phyloP scores from a whole-genome alignment of 2,797 vertebrate species.

The Etheostoma perlongum region DNA sequence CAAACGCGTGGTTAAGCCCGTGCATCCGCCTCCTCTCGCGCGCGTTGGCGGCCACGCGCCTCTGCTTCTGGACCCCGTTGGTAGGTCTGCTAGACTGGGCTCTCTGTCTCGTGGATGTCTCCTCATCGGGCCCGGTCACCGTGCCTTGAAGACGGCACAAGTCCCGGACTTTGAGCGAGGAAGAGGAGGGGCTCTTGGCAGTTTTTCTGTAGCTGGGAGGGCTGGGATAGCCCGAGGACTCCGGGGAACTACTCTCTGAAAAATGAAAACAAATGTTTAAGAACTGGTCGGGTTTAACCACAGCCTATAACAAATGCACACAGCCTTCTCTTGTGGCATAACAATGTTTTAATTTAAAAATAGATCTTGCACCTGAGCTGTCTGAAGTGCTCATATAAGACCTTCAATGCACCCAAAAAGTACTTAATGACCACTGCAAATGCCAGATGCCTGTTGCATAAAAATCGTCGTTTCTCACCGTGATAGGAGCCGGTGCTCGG shows the following conservation, averaged over 20 bases:
- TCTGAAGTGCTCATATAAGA: neutral
- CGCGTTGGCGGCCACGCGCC: constrained; percentile 94
- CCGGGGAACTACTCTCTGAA: constrained; percentile 80
- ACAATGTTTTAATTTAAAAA: neutral
- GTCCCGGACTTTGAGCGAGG: constrained; percentile 82
- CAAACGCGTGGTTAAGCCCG: constrained; percentile 96
- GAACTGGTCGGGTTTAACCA: neutral
- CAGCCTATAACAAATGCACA: neutral
- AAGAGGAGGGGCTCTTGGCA: constrained; percentile 72
- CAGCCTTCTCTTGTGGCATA: rapidly evolving
- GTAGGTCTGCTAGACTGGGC: constrained; percentile 83
- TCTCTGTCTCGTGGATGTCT: constrained; percentile 78
- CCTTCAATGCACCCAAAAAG: neutral
- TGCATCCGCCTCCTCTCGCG: constrained; percentile 96
- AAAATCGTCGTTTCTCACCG: constrained; percentile 60
- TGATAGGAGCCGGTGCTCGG: constrained; percentile 79
- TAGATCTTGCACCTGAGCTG: neutral
- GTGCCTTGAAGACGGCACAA: constrained; percentile 82
- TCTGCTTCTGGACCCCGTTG: constrained; percentile 90
- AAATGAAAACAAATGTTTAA: constrained; percentile 7
- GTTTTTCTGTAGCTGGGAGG: constrained; percentile 73
- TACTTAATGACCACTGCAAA: neutral
- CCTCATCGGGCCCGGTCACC: constrained; percentile 65
- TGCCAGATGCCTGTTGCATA: neutral
- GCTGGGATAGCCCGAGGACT: constrained; percentile 75